A percentile compares a stretch with the other conserved stretches of the same genome.
phyloP scores from a whole-genome alignment of 2,888 invertebrate species.

The Adelphocoris suturalis region DNA sequence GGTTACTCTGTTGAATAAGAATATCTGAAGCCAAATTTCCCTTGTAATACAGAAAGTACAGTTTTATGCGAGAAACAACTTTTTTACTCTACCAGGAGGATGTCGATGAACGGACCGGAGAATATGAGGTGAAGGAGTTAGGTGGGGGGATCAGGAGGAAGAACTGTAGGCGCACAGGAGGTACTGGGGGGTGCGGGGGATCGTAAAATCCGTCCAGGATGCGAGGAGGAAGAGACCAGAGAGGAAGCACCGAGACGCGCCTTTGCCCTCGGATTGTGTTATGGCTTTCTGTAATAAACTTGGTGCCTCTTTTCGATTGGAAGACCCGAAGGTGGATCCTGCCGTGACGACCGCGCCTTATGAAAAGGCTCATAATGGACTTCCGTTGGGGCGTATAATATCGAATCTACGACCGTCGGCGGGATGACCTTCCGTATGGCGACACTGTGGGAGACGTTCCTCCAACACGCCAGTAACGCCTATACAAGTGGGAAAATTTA shows the following conservation, averaged over 20 bases:
- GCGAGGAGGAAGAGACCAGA: neutral
- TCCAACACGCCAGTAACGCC: too few species aligned
- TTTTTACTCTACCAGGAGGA: too few species aligned
- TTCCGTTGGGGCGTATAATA: slow-evolving; percentile 27
- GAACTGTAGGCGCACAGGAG: neutral
- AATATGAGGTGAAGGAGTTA: neutral
- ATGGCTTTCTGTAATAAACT: slow-evolving; percentile 32
- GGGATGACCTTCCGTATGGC: slow-evolving; percentile 5
- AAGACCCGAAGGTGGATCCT: neutral
- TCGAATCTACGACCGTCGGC: slow-evolving; percentile 15
- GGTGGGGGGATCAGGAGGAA: neutral
- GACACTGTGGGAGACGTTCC: neutral
- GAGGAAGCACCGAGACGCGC: neutral
- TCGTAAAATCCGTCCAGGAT: slow-evolving; percentile 18
- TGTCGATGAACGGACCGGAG: too few species aligned
- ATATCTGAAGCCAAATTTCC: too few species aligned
- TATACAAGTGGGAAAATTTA: too few species aligned
- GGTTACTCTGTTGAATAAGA: too few species aligned
- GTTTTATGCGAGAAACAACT: too few species aligned
- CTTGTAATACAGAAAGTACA: too few species aligned
- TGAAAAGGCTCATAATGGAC: slow-evolving; percentile 30
- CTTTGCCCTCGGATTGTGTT: neutral
- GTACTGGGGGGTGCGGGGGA: too few species aligned
- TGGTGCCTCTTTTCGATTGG: slow-evolving; percentile 28
- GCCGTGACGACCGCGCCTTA: slow-evolving; percentile 34